phyloP scores from a whole-genome alignment of 2,113 vertebrate genomes.

The Lophochroa leadbeateri region DNA sequence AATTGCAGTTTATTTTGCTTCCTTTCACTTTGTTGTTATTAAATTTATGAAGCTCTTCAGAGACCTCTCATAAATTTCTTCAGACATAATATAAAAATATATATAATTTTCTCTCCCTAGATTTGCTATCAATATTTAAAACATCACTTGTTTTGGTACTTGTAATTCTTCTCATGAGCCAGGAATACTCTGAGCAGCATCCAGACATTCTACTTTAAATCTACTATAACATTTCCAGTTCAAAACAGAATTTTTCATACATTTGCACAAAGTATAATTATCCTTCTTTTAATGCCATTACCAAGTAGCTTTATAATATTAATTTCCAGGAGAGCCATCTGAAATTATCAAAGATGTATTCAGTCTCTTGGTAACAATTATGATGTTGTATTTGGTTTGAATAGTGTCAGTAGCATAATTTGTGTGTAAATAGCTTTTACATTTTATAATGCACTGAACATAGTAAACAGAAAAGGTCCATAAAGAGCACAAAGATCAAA shows the following conservation, averaged over 20 bases:
- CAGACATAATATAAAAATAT: not conserved
- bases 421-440: slow-evolving; percentile 33
- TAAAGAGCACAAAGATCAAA: not conserved
- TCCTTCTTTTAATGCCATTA: not conserved
- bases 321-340: not conserved
- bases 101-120: not conserved
- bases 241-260: not conserved
- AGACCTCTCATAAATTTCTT: not conserved
- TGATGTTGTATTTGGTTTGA: not conserved
- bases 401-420: not conserved
- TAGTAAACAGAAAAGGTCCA: not conserved
- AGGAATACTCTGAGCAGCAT: not conserved
- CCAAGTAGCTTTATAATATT: not conserved
- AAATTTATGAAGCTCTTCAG: not conserved
- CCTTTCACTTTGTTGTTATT: not conserved
- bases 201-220: not conserved
- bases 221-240: not conserved
- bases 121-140: not conserved
- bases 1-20: not conserved
- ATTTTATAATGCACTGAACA: not conserved
- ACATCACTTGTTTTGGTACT: not conserved
- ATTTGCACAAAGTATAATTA: not conserved
- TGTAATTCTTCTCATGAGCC: not conserved
- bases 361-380: not conserved
- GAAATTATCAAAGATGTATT: not conserved